A percentile compares a stretch with the other conserved stretches of the same genome.
phyloP scores from a whole-genome alignment of 2,113 vertebrate genomes.

The Cairina moschata region DNA sequence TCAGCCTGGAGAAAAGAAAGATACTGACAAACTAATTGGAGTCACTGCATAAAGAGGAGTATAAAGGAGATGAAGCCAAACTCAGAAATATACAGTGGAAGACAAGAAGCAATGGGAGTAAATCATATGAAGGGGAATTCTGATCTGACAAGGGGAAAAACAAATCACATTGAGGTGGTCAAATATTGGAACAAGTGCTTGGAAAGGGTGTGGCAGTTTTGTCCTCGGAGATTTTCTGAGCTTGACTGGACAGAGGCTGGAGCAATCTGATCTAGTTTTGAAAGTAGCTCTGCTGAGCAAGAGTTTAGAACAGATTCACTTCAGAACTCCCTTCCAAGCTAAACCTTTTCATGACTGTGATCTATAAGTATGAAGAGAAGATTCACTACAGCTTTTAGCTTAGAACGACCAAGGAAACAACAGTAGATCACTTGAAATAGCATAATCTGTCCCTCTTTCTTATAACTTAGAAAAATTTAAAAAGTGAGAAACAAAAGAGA shows the following conservation, averaged over 20 bases:
- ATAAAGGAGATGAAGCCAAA: neutral
- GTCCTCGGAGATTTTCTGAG: neutral
- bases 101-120: neutral
- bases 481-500: neutral
- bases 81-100: neutral
- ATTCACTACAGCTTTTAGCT: neutral
- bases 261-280: neutral
- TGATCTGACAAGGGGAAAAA: neutral
- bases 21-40: neutral
- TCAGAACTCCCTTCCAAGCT: neutral
- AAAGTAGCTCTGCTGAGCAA: neutral
- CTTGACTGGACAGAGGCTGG: neutral
- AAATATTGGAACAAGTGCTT: neutral
- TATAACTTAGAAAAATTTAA: neutral
- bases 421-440: neutral
- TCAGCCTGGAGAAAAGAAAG: neutral
- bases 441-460: neutral
- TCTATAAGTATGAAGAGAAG: neutral
- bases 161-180: neutral
- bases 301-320: neutral
- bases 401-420: neutral
- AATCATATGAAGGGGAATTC: neutral
- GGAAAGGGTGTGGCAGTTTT: neutral
- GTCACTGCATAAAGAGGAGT: neutral
- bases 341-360: neutral